A percentile compares a stretch with the other conserved stretches of the same genome.
These are phyloP conservation scores for Aspidapion aeneum DNA, from an alignment of 2,888 invertebrate species.

Conservation along the genomic window DNA sequence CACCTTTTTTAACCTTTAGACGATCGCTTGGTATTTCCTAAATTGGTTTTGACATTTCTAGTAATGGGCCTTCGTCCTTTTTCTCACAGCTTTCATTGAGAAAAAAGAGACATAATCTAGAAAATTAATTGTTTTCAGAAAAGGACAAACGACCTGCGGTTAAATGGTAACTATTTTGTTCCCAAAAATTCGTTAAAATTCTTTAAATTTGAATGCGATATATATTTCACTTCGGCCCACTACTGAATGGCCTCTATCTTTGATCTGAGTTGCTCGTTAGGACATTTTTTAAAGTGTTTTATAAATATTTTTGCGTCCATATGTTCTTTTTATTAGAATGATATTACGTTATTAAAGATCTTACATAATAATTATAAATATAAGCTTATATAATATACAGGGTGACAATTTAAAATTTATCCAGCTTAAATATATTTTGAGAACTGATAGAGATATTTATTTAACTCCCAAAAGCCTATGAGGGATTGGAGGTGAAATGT, in stretches of 20 bases:
- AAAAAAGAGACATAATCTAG: background rate
- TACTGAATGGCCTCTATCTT: background rate
- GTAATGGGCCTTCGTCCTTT: background rate
- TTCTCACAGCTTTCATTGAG: background rate
- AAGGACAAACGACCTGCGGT: background rate
- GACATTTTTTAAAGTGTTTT: background rate
- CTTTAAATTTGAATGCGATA: background rate
- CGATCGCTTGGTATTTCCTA: background rate
- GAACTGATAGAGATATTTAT: too few relatives aligned
- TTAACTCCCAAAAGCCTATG: too few relatives aligned
- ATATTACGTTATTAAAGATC: too few relatives aligned
- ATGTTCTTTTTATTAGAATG: too few relatives aligned
- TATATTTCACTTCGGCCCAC: background rate
- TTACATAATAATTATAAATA: too few relatives aligned
- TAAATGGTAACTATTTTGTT: background rate
- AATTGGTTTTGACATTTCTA: background rate
- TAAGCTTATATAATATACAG: too few relatives aligned
- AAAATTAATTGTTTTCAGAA: background rate
- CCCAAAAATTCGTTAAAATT: background rate
- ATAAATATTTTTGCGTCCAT: too few relatives aligned
- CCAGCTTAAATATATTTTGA: too few relatives aligned
- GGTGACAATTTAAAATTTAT: too few relatives aligned
- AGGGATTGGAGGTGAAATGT: too few relatives aligned
- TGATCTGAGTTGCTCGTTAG: background rate
- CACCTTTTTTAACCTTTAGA: background rate